These are phyloP conservation scores for Lagothrix lagotricha DNA, from an alignment of 2,797 vertebrate species.

Conservation along the genomic window DNA sequence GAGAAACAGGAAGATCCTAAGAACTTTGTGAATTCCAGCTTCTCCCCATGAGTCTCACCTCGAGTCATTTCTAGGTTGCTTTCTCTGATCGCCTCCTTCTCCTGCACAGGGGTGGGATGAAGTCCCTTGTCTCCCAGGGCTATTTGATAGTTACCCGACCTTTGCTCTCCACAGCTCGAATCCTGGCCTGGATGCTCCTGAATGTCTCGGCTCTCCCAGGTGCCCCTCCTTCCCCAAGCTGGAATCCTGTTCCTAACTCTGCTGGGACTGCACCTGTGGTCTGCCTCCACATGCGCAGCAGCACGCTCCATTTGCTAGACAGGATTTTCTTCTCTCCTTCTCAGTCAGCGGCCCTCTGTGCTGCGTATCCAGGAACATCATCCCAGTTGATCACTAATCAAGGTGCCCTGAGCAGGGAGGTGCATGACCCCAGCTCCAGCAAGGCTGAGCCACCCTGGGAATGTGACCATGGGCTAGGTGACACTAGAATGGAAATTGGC, in stretches of 20 bases:
- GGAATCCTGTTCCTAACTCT: background rate
- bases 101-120: fast-evolving
- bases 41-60: background rate
- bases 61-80: background rate
- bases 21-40: background rate
- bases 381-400: background rate
- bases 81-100: background rate
- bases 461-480: fast-evolving
- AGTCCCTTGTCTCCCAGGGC: background rate
- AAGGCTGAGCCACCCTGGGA: fast-evolving
- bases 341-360: background rate
- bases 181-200: background rate
- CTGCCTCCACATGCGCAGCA: too few species aligned
- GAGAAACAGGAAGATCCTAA: background rate
- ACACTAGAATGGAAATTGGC: background rate
- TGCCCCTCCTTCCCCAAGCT: background rate
- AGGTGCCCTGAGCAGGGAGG: background rate
- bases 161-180: fast-evolving
- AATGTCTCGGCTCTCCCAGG: background rate
- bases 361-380: fast-evolving
- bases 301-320: background rate
- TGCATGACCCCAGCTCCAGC: background rate
- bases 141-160: background rate
- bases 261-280: background rate
- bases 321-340: background rate